Base-by-base conservation (phyloP, 1,140 invertebrate genomes). In the Brachionus koreanus region DNA sequence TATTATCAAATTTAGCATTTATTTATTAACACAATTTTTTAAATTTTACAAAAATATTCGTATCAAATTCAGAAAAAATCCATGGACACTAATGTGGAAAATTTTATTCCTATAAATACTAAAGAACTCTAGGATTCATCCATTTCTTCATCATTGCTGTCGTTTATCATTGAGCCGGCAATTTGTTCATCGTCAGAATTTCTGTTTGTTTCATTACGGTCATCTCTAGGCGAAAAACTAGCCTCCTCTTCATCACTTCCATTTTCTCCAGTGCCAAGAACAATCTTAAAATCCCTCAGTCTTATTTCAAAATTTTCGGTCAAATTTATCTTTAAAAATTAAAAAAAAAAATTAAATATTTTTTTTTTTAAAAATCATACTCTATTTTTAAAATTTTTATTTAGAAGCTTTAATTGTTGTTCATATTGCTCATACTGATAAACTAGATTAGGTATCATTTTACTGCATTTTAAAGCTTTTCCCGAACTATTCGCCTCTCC, bases 391-490 rank as follows among this genome's bases (percentile, higher is more conserved):
- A 79, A 79, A 63, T 79, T 49, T 10, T 79, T 79, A 19, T 79
- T 79, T 9, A 79, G 29, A 25, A 61, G 23, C 33, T 79, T 79
- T 19, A 79, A 35, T 35, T 79, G 76, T 16, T 79, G 76, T 79
- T 79, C 76, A 6, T 79, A 79, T 43, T 79, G 76, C 16, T 61
- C 76, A 43, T 61, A 39, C 33, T 61, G 16, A 61, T 39, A 79
- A 6, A 79, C 76, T n/a, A 79, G 42, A 43, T 79, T 79, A 10
- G 76, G 76, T 23, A 79, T 65, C 76, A 79, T 79, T 37, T 79
- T 79, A 19, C 25, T 61, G 25, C 46, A 61, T 65, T 79, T 79
- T 12, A 43, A 39, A 61, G n/a, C 19, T 35, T 61, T 61, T 19
- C 13, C 42, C 0, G 37, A 74, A 74, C 37, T 35, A 6, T 37